These are phyloP conservation scores for Sorex fumeus DNA, from an alignment of 2,113 vertebrate genomes.

Conservation along the genomic window DNA sequence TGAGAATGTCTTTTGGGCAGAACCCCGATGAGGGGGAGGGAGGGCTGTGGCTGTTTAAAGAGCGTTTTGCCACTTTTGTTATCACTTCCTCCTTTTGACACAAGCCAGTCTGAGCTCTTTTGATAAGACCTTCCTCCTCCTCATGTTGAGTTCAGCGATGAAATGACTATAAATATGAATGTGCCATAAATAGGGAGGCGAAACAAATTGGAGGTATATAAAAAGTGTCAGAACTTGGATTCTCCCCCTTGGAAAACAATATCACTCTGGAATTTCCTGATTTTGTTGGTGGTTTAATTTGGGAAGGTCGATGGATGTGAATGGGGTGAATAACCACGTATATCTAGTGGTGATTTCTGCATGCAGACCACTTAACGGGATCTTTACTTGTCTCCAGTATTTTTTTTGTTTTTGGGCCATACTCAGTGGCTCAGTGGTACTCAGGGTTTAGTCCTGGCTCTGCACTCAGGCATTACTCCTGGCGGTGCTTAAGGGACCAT, in stretches of 20 bases:
- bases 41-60: constrained; percentile 79
- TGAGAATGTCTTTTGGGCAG: background rate
- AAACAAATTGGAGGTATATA: constrained; percentile 78
- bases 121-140: constrained; percentile 89
- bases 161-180: constrained; percentile 89
- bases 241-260: constrained; percentile 70
- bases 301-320: constrained; percentile 48
- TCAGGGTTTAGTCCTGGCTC: background rate
- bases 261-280: constrained; percentile 82
- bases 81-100: constrained; percentile 90
- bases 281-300: constrained; percentile 79
- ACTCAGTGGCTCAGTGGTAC: background rate
- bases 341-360: background rate
- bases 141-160: constrained; percentile 86
- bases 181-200: constrained; percentile 85
- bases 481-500: too few relatives aligned
- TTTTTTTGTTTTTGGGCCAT: background rate
- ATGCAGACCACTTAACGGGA: background rate
- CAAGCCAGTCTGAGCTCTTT: constrained; percentile 87
- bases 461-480: too few relatives aligned
- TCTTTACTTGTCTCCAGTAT: background rate
- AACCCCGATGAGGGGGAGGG: background rate
- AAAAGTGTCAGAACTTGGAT: constrained; percentile 77
- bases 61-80: constrained; percentile 87
- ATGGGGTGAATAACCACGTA: background rate